Base-by-base conservation (phyloP, 1,140 invertebrate species). In the Homarus americanus region DNA sequence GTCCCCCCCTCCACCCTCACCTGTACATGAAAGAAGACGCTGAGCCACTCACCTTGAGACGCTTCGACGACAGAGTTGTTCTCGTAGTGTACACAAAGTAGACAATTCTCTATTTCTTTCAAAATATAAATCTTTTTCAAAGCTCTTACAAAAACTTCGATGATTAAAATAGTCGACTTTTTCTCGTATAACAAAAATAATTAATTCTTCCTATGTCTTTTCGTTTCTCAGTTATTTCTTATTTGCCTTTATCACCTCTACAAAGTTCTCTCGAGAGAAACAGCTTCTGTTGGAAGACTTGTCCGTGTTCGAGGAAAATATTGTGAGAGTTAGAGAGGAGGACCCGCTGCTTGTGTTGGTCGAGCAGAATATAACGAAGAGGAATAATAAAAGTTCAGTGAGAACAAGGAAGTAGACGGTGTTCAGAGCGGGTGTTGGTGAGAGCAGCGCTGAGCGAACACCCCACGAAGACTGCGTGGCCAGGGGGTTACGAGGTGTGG, bases 61-160 rank as follows among this genome's bases (percentile, higher is more conserved):
- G 28, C 63, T 32, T 5, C n/a, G n/a, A 7, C 10, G 49, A 82
- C 49, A 82, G 24, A n/a, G 32, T 82, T 34, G 32, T 58, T 63
- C 32, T n/a, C 40, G 12, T 63, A 32, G 0, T 10, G 34, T 38
- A 82, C 79, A 36, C 79, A 63, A 63, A 34, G 79, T 38, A 38
- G 36, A 82, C 20, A 69, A 53, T 58, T 44, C 28, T 79, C 28
- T 73, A 49, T 83, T 80, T 44, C 44, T 40, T 44, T 80, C 75
- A 87, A 87, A 87, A 87, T 66, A 87, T 69, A 69, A 80, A 69
- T 87, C 36, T 86, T 75, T 79, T 79, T 36, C 53, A 87, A 87
- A 79, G 69, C 69, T 66, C 40, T 80, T 87, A 87, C 32, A 87
- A 87, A n/a, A 87, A 87, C 76, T 87, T 87, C 86, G 66, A 63